A percentile compares a stretch with the other conserved stretches of the same genome.
These are phyloP conservation scores for Pristionchus pacificus DNA, from an alignment of 1,140 invertebrate genomes.

Conservation along the genomic window DNA sequence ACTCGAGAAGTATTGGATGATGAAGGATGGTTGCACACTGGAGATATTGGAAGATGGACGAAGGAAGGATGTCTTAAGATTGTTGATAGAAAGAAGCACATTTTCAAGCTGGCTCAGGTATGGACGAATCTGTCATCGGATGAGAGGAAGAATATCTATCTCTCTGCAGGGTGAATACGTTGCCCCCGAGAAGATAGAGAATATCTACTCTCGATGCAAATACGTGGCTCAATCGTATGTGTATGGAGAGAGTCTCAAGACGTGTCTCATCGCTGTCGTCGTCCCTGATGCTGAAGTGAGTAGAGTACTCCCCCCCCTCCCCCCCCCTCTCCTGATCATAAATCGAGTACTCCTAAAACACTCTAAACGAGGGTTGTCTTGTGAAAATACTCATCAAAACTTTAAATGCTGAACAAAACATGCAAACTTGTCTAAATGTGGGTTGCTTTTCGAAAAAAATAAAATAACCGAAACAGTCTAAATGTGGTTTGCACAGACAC, in stretches of 20 bases:
- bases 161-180: slow-evolving; percentile 64
- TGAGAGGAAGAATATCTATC: slow-evolving; percentile 15
- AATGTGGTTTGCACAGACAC: not conserved
- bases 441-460: not conserved
- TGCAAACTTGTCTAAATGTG: not conserved
- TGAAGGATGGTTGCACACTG: slow-evolving; percentile 60
- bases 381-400: too few relatives aligned
- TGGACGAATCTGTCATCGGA: not conserved
- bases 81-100: slow-evolving; percentile 64
- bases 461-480: not conserved
- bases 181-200: slow-evolving; percentile 66
- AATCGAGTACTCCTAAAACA: not conserved
- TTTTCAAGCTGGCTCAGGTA: slow-evolving; percentile 63
- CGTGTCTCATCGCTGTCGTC: slow-evolving; percentile 85
- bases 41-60: slow-evolving; percentile 58
- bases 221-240: slow-evolving; percentile 62
- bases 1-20: slow-evolving; percentile 60
- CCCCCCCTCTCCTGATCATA: not conserved
- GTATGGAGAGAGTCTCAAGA: slow-evolving; percentile 67
- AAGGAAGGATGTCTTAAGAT: slow-evolving; percentile 62
- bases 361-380: not conserved
- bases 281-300: slow-evolving; percentile 84
- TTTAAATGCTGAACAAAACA: too few relatives aligned
- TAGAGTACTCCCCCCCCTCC: not conserved
- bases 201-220: slow-evolving; percentile 60